Conservation (phyloP, 2,888 invertebrate species). For the Diachrysia chrysitis region DNA sequence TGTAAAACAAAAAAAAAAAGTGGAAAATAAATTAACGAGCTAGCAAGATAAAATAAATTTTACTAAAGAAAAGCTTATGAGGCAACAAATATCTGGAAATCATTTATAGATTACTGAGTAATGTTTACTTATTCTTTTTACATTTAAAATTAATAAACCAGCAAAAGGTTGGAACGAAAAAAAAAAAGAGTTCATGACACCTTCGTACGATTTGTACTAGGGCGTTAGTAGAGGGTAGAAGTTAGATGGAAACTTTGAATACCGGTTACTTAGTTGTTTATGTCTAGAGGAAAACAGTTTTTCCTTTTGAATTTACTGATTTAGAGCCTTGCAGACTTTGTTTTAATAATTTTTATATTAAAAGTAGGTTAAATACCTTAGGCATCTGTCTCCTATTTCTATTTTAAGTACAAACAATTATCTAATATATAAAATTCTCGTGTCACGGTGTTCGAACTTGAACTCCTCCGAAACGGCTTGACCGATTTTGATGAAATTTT, state of each 20-base stretch:
- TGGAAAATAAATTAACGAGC: background rate
- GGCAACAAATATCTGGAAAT: background rate
- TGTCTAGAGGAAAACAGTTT: background rate
- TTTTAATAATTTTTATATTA: too few species aligned
- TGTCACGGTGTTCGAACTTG: too few species aligned
- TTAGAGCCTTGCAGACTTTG: too few species aligned
- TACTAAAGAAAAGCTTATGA: constrained; percentile 7
- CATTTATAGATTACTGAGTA: background rate
- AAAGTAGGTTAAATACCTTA: too few species aligned
- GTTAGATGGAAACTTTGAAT: background rate
- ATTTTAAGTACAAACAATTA: too few species aligned
- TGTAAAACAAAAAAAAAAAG: background rate
- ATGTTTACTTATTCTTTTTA: background rate
- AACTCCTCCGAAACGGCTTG: too few species aligned
- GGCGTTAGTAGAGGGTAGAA: background rate
- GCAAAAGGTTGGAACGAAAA: background rate
- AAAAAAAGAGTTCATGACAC: constrained; percentile 8
- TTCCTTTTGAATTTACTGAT: too few species aligned
- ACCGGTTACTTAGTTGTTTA: background rate
- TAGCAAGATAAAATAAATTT: background rate
- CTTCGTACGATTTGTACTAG: constrained; percentile 2
- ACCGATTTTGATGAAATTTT: too few species aligned
- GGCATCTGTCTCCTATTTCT: too few species aligned
- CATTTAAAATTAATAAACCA: background rate
- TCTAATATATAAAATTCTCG: too few species aligned